phyloP scores from a whole-genome alignment of 2,888 invertebrate species.

The Ophioninae sp. region DNA sequence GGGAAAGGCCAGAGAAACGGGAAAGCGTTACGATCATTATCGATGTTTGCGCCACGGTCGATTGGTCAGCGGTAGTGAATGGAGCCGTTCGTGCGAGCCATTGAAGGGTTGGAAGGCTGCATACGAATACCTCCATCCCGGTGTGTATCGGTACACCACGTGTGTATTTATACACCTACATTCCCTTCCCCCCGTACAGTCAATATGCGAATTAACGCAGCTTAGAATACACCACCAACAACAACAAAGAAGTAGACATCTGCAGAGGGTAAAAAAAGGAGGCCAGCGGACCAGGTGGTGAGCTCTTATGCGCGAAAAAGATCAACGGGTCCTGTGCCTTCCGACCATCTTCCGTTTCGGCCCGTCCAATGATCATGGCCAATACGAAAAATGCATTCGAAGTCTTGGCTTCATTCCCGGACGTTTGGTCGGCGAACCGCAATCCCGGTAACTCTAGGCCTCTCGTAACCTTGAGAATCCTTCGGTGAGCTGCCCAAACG shows the following conservation, averaged over 20 bases:
- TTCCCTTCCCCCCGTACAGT: neutral
- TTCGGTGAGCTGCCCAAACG: neutral
- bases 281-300: neutral
- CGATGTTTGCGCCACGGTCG: constrained; percentile 65
- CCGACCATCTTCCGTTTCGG: constrained; percentile 1
- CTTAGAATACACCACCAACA: neutral
- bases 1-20: constrained; percentile 19
- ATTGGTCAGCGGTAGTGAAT: constrained; percentile 61
- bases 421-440: neutral
- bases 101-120: constrained; percentile 50
- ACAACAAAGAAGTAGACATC: neutral
- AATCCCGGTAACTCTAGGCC: neutral
- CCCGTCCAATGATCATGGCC: neutral
- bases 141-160: constrained; percentile 19
- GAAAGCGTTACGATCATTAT: constrained; percentile 62
- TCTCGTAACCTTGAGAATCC: neutral
- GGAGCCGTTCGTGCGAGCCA: constrained; percentile 53
- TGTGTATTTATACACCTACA: constrained; percentile 7
- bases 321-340: neutral
- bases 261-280: neutral
- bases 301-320: neutral
- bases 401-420: neutral
- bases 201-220: neutral
- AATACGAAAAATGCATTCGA: neutral
- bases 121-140: constrained; percentile 38